These are phyloP conservation scores for Barbus barbus DNA, from an alignment of 2,113 vertebrate species.

Conservation along the genomic window DNA sequence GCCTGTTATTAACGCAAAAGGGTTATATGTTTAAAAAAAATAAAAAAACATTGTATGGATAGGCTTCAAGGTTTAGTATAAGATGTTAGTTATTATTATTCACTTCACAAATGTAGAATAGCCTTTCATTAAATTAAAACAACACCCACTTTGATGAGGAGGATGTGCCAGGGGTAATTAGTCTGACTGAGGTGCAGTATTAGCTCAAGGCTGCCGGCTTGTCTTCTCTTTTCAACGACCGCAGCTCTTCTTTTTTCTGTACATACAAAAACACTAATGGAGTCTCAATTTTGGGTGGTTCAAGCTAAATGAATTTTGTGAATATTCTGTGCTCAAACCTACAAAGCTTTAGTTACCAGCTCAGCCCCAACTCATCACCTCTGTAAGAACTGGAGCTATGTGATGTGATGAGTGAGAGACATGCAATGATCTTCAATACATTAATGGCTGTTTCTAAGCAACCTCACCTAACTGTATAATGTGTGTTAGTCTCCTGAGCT, in stretches of 20 bases:
- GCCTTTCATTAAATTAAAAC: not conserved
- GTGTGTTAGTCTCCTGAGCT: slow-evolving; percentile 4
- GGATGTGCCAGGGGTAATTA: not conserved
- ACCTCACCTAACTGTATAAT: slow-evolving; percentile 23
- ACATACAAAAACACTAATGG: too few species aligned
- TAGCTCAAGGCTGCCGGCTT: not conserved
- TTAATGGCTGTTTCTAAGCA: slow-evolving; percentile 26
- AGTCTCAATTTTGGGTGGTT: too few species aligned
- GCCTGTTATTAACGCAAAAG: not conserved
- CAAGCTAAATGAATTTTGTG: too few species aligned
- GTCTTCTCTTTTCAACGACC: not conserved
- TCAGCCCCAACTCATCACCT: too few species aligned
- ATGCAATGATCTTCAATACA: not conserved
- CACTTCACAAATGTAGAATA: not conserved
- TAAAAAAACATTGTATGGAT: not conserved
- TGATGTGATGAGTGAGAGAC: not conserved
- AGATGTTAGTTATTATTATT: not conserved
- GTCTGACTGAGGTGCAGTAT: not conserved
- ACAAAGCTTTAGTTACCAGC: not conserved
- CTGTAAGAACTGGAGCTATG: not conserved
- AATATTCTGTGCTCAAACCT: too few species aligned
- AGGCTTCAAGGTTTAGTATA: too few species aligned
- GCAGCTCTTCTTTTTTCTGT: not conserved
- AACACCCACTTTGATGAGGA: not conserved
- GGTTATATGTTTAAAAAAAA: too few species aligned